Conservation (phyloP, 2,888 invertebrate genomes). For the Choreutis nemorana region DNA sequence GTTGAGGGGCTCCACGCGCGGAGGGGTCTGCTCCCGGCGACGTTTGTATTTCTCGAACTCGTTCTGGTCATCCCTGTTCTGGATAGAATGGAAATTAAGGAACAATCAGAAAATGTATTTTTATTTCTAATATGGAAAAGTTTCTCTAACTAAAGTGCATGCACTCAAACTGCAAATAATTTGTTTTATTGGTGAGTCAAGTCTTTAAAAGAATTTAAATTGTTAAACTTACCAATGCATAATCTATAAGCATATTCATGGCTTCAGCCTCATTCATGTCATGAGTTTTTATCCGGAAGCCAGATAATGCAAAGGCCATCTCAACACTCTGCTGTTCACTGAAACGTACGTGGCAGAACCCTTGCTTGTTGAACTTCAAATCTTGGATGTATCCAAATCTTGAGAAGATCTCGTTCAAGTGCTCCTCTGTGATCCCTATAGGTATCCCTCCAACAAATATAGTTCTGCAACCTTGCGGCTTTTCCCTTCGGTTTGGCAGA, state of each 20-base stretch:
- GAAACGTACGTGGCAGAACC: slow-evolving; percentile 91
- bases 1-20: slow-evolving; percentile 84
- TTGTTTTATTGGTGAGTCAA: no score
- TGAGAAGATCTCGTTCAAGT: slow-evolving; percentile 87
- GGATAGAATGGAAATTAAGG: slow-evolving; percentile 8
- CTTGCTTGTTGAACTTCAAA: slow-evolving; percentile 83
- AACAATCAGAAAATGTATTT: neutral
- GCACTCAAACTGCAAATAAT: no score
- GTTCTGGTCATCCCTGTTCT: slow-evolving; percentile 90
- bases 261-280: slow-evolving; percentile 72
- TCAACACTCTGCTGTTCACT: slow-evolving; percentile 83
- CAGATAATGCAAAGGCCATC: slow-evolving; percentile 82
- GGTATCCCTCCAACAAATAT: slow-evolving; percentile 94
- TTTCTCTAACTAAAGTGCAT: neutral
- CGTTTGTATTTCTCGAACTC: slow-evolving; percentile 84
- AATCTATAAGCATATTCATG: slow-evolving; percentile 90
- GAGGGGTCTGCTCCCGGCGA: slow-evolving; percentile 83
- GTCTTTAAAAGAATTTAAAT: no score
- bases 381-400: slow-evolving; percentile 61
- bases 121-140: neutral
- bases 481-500: slow-evolving; percentile 80
- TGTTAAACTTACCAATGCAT: slow-evolving; percentile 68
- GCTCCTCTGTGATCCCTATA: slow-evolving; percentile 80
- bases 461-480: slow-evolving; percentile 89
- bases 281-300: slow-evolving; percentile 77